Evolutionary conservation across 2,113 vertebrate species (phyloP), one percentile per base, ranked within the genome.

Genomic region (Callithrix jacchus): DNA sequence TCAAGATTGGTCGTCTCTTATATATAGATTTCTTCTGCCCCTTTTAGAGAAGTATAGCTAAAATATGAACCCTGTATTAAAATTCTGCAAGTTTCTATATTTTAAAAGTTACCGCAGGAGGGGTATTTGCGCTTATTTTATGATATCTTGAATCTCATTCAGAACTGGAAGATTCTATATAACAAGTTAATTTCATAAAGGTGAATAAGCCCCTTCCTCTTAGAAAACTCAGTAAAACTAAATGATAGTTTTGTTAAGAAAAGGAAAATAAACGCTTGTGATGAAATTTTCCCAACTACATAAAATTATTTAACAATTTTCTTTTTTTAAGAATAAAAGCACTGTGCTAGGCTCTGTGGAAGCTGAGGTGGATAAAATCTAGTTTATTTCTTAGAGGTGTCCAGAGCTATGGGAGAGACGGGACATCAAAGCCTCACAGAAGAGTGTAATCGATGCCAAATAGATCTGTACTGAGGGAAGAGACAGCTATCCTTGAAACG

Each of bases 151-250:
- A 66, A 12, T 84, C 56, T 94, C 9, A 80, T 70, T 92, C 27
- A 84, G 16, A 89, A 87, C 18, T 71, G 18, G 5, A 87, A 93
- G 92, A 27, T 52, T 94, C n/a, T 85, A 2, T 89, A 47, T 70
- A 94, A 84, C 49, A 61, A 27, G 18, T 87, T 96, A 73, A 96
- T 96, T 81, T 96, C 42, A 87, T 89, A 95, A 92, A 92, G 9
- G 5, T 85, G 3, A 93, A 37, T 58, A 42, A 80, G 23, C 18
- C 32, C 5, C 30, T 32, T 23, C 47, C 66, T 4, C 5, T 83
- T 40, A 32, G 40, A 76, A 91, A 91, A 81, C 30, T 88, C 30
- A 61, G 1, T 87, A 73, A 87, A 93, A 42, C 47, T 84, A 64
- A 95, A 66, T 20, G 32, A 87, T 77, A 8, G 30, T 66, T 79